phyloP scores from a whole-genome alignment of 2,888 invertebrate genomes.

The Neuroscelio doddi region DNA sequence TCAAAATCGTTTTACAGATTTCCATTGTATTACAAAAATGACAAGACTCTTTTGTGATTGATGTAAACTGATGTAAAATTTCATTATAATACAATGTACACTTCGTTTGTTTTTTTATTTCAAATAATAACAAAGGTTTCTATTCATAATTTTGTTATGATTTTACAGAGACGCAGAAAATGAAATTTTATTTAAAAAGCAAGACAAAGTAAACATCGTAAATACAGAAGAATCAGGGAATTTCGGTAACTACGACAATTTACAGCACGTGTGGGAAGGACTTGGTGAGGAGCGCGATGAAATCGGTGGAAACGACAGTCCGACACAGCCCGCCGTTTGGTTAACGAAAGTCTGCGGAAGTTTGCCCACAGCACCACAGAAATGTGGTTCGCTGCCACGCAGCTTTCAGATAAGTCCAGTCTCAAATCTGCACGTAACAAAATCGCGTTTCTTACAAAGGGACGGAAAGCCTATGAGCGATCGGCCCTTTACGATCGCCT shows the following conservation, averaged over 20 bases:
- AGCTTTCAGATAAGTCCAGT: slow-evolving; percentile 81
- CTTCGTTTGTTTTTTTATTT: too few relatives aligned
- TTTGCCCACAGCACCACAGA: slow-evolving; percentile 77
- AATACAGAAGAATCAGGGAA: slow-evolving; percentile 69
- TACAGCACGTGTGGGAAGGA: slow-evolving; percentile 71
- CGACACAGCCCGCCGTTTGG: slow-evolving; percentile 82
- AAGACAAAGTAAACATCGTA: slow-evolving; percentile 51
- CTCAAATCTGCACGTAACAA: slow-evolving; percentile 69
- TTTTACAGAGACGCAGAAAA: slow-evolving; percentile 18
- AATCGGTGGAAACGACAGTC: slow-evolving; percentile 68
- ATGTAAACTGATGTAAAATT: too few relatives aligned
- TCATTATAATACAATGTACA: too few relatives aligned
- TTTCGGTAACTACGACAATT: slow-evolving; percentile 77
- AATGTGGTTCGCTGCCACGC: slow-evolving; percentile 85
- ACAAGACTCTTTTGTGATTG: too few relatives aligned
- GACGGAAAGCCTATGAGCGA: slow-evolving; percentile 78
- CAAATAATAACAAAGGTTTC: too few relatives aligned
- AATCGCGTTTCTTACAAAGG: slow-evolving; percentile 74
- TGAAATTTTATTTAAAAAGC: not conserved
- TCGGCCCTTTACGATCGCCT: slow-evolving; percentile 81
- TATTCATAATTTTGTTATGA: too few relatives aligned
- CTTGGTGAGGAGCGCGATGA: slow-evolving; percentile 53
- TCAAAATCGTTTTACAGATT: too few relatives aligned
- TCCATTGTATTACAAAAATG: too few relatives aligned
- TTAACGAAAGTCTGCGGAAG: slow-evolving; percentile 77